Percentiles rank a stretch among this genome's conserved stretches.
These are phyloP conservation scores for Syngnathus rostellatus DNA, from an alignment of 2,797 vertebrate species.

Conservation along the genomic window DNA sequence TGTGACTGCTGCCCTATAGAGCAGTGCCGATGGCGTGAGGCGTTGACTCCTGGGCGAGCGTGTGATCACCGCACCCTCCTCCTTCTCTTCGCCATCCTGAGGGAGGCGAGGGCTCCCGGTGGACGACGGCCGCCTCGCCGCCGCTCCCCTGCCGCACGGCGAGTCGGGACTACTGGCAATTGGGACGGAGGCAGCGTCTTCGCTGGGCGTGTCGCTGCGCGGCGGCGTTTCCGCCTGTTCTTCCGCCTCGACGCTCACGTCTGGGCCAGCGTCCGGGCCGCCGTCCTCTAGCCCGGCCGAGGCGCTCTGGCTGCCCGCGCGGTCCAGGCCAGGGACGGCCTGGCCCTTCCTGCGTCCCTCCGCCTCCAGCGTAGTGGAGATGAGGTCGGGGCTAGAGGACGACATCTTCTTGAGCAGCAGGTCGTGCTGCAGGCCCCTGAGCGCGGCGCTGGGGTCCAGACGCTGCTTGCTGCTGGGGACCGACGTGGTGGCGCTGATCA, in stretches of 20 bases:
- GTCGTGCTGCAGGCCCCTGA: constrained; percentile 79
- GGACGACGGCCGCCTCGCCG: constrained; percentile 55
- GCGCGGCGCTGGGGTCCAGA: constrained; percentile 63
- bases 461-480: constrained; percentile 65
- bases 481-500: constrained; percentile 55
- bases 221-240: constrained; percentile 68
- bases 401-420: constrained; percentile 83
- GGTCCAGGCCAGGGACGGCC: constrained; percentile 51
- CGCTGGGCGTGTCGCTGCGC: constrained; percentile 80
- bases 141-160: constrained; percentile 71
- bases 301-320: constrained; percentile 66
- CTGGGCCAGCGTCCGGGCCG: constrained; percentile 30
- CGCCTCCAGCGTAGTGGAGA: constrained; percentile 80
- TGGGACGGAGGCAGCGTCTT: constrained; percentile 79
- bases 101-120: constrained; percentile 59
- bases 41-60: constrained; percentile 74
- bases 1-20: constrained; percentile 90
- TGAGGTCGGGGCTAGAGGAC: constrained; percentile 87
- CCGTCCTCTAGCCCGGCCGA: constrained; percentile 64
- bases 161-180: constrained; percentile 87
- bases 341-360: constrained; percentile 64
- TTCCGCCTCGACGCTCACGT: constrained; percentile 50
- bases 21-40: constrained; percentile 83
- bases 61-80: constrained; percentile 68
- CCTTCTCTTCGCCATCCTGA: constrained; percentile 68